These are phyloP conservation scores for Ursus arctos DNA, from an alignment of 2,113 vertebrate species.

Conservation along the genomic window DNA sequence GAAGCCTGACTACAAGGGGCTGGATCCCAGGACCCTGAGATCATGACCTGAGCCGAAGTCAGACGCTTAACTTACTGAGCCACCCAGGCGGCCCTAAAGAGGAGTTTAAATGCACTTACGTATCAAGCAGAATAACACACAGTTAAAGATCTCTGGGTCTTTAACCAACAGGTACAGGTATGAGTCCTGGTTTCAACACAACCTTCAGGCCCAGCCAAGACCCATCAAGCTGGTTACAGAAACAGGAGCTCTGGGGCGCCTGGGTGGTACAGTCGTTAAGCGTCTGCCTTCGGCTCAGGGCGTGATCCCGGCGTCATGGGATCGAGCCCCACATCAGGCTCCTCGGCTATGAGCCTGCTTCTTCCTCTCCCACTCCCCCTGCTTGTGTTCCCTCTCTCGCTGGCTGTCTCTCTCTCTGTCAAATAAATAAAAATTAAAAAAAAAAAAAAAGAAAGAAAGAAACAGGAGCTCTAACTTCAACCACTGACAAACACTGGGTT, in stretches of 20 bases:
- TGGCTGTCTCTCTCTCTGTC: too few species aligned
- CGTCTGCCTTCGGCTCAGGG: too few species aligned
- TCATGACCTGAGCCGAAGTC: not conserved
- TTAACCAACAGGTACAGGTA: not conserved
- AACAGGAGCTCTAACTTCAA: not conserved
- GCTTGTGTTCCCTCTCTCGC: too few species aligned
- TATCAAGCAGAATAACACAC: not conserved
- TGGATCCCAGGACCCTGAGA: not conserved
- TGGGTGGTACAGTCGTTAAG: too few species aligned
- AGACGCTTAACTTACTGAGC: not conserved
- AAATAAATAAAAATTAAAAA: too few species aligned
- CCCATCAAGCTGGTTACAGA: not conserved
- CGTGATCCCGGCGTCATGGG: too few species aligned
- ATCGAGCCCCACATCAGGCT: too few species aligned
- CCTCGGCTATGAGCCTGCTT: too few species aligned
- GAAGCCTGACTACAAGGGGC: not conserved
- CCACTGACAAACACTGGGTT: not conserved
- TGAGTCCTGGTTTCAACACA: not conserved
- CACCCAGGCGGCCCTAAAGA: not conserved
- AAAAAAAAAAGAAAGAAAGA: too few species aligned
- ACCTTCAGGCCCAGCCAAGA: not conserved
- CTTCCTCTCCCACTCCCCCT: too few species aligned
- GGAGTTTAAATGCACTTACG: not conserved
- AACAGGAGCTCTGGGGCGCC: not conserved
- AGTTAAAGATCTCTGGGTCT: not conserved